phyloP scores from a whole-genome alignment of 2,797 vertebrate genomes.

The Tadarida brasiliensis region DNA sequence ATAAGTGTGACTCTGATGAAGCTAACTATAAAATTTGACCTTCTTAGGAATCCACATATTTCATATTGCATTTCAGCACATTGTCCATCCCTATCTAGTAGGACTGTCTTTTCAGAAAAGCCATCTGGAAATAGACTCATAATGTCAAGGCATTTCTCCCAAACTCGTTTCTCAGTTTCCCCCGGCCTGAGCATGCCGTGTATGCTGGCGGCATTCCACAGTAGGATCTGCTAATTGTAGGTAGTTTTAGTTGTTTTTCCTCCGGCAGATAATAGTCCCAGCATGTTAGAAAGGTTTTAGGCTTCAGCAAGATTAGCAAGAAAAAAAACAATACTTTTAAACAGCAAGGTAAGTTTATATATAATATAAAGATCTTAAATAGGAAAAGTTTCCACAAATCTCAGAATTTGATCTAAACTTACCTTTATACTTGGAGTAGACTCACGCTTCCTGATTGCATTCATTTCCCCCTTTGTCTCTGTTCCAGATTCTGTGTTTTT shows the following conservation, averaged over 20 bases:
- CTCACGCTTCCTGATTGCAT: not conserved
- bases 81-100: not conserved
- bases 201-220: not conserved
- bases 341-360: not conserved
- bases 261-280: not conserved
- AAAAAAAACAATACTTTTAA: slow-evolving; percentile 8
- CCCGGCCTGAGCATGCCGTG: not conserved
- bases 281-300: slow-evolving; percentile 44
- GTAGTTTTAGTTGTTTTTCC: not conserved
- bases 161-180: not conserved
- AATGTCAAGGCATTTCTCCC: not conserved
- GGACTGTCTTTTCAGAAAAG: not conserved
- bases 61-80: not conserved
- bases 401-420: slow-evolving; percentile 52
- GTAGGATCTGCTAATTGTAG: slow-evolving; percentile 15
- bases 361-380: not conserved
- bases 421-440: not conserved
- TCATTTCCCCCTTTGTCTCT: not conserved
- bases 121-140: not conserved
- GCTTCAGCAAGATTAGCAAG: not conserved
- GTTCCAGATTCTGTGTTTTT: not conserved
- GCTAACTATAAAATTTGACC: not conserved
- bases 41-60: not conserved
- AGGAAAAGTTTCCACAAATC: not conserved
- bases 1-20: not conserved